Percentiles rank a stretch among this genome's conserved stretches.
phyloP scores from a whole-genome alignment of 2,113 vertebrate genomes.

The Cololabis saira region DNA sequence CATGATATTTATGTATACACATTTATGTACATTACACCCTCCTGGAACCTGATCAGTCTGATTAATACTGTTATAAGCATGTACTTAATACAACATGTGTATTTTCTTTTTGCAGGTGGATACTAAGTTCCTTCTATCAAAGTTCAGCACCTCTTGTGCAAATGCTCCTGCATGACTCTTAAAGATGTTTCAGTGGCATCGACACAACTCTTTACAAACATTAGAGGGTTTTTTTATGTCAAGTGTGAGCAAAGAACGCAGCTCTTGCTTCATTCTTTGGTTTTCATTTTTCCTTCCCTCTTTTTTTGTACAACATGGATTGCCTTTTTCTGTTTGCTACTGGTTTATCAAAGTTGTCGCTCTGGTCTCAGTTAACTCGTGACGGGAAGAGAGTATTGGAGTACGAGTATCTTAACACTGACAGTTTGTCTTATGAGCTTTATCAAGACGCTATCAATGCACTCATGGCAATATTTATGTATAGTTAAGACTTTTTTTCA shows the following conservation, averaged over 20 bases:
- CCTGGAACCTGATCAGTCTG: no score
- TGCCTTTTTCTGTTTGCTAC: neutral
- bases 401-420: no score
- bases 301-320: slow-evolving; percentile 16
- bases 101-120: slow-evolving; percentile 77
- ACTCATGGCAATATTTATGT: neutral
- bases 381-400: neutral
- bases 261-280: slow-evolving; percentile 12
- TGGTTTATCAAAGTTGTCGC: neutral
- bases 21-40: neutral
- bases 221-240: slow-evolving; percentile 53
- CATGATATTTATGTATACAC: neutral
- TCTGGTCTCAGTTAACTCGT: neutral
- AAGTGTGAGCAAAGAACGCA: slow-evolving; percentile 41
- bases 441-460: neutral
- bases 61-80: neutral
- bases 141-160: slow-evolving; percentile 36
- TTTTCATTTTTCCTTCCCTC: slow-evolving; percentile 6
- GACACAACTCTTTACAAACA: slow-evolving; percentile 50
- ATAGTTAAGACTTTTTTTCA: neutral
- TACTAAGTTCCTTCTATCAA: slow-evolving; percentile 58
- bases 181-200: slow-evolving; percentile 34
- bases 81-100: slow-evolving; percentile 15
- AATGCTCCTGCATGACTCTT: slow-evolving; percentile 38
- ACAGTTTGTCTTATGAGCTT: slow-evolving; percentile 12